Evolutionary conservation across 1,140 invertebrate genomes (phyloP), one percentile per base, ranked within the genome.

Genomic region (Anagrus nilaparvatae): DNA sequence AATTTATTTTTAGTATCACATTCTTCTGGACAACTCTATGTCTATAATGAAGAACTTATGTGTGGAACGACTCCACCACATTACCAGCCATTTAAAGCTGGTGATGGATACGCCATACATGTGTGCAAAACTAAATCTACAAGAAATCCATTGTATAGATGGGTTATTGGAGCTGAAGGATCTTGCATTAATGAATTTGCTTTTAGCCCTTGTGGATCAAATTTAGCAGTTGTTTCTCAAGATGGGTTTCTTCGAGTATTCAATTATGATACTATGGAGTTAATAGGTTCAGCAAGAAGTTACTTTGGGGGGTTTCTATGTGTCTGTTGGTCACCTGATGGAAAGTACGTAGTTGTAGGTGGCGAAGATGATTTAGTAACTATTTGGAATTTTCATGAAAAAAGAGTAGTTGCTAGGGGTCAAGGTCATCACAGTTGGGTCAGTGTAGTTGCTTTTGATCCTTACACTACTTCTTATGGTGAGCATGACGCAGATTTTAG

Each of bases 291-390:
- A 34, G 89, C 84, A 45, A 77, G 92, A 51, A 95, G 91, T 53
- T 98, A 98, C 64, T 99, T 99, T 70, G 96, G 96, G 37, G 95
- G 95, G 18, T 82, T 89, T 55, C 60, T 88, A 12, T 98, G 95
- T 65, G 89, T 98, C 12, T 91, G 91, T 59, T 99, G 97, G 97
- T 95, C 92, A 13, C 93, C 93, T 0, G 95, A 98, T 69, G 84
- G 90, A 7, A 85, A 85, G 56, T 93, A 94, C 57, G 84, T 98
- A 27, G 94, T 94, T 3, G 89, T 91, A 2, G 96, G 96, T 4
- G 97, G 97, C 17, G 95, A 99, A 69, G 97, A 99, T 71, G 96
- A 99, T 68, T 71, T 99, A 27, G 85, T 99, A 5, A 97, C 95
- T 7, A 85, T 99, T n/a, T 99, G 90, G 86, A 94, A 88, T 34